These are phyloP conservation scores for Origma solitaria DNA, from an alignment of 2,113 vertebrate species.

Conservation along the genomic window DNA sequence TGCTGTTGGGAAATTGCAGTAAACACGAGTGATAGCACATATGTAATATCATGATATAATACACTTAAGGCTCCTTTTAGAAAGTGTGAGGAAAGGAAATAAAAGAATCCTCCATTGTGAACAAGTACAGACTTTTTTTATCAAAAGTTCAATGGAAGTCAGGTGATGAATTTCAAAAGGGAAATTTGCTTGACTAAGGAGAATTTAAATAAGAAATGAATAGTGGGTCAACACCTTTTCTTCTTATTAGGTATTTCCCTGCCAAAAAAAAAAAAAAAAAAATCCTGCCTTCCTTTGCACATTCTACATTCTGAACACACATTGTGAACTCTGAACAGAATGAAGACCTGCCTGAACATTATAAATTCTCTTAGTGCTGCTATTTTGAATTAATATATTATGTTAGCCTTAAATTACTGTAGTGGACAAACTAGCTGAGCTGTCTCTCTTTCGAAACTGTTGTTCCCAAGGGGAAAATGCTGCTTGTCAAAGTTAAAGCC, in stretches of 20 bases:
- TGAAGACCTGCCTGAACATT: conserved; percentile 17
- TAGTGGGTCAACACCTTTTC: background rate
- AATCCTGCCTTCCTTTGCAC: background rate
- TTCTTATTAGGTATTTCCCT: background rate
- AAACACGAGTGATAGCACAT: background rate
- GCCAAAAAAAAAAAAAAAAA: background rate
- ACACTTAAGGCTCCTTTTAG: background rate
- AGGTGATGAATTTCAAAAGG: conserved; percentile 9
- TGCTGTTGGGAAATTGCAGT: background rate
- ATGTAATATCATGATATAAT: background rate
- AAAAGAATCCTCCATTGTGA: background rate
- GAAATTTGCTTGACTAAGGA: background rate
- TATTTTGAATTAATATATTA: conserved; percentile 14
- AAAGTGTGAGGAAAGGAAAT: background rate
- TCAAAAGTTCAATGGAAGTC: background rate
- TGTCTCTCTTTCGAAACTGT: background rate
- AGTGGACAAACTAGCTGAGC: conserved; percentile 23
- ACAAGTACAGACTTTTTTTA: background rate
- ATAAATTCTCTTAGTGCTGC: background rate
- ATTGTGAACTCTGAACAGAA: background rate
- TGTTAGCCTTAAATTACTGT: background rate
- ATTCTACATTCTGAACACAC: background rate
- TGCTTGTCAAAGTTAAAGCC: conserved; percentile 36
- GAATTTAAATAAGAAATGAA: conserved; percentile 24
- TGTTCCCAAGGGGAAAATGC: background rate